Evolutionary conservation across 2,888 invertebrate species (phyloP), one percentile per base, ranked within the genome.

Genomic region (Meganola albula): DNA sequence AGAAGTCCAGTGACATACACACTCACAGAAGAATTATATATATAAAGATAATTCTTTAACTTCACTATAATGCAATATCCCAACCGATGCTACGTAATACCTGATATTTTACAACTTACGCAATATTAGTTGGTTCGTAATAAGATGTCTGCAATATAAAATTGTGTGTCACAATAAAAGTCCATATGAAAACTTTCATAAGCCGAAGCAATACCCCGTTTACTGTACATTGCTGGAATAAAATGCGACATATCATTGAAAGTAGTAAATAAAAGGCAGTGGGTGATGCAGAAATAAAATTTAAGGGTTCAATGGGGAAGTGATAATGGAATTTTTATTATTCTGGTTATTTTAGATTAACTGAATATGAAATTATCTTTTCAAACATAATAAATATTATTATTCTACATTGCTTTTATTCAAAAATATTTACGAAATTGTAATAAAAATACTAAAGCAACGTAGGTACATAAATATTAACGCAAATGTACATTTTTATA

Each of bases 111-210:
- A 40, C 27, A 35, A 10, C 32, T 11, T 21, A 12, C 23, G 24
- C 31, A 30, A 39, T 50, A 44, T 44, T 41, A 50, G 23, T 22
- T 22, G 12, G 30, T 32, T 14, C 33, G 35, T 40, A 42, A 49
- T 48, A 48, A n/a, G n/a, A n/a, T 37, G 35, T 38, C 37, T 39
- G 33, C 43, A 40, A 49, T 55, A 55, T 52, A 45, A 53, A 51
- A 53, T 51, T 50, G 53, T 50, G 48, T 51, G 49, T 53, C 52
- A 50, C 63, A 53, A 62, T 67, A 63, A 63, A 59, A 50, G 48
- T 41, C 57, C 52, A 62, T 63, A 68, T 64, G 65, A 65, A 63
- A 67, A 63, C 49, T 66, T 68, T 68, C 58, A 67, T 68, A 66
- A 56, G 54, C 42, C 39, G 42, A 44, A 51, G 53, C 57, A 54